Evolutionary conservation across 2,797 vertebrate species (phyloP).

Genomic region (Tokudaia tokunoshimensis): DNA sequence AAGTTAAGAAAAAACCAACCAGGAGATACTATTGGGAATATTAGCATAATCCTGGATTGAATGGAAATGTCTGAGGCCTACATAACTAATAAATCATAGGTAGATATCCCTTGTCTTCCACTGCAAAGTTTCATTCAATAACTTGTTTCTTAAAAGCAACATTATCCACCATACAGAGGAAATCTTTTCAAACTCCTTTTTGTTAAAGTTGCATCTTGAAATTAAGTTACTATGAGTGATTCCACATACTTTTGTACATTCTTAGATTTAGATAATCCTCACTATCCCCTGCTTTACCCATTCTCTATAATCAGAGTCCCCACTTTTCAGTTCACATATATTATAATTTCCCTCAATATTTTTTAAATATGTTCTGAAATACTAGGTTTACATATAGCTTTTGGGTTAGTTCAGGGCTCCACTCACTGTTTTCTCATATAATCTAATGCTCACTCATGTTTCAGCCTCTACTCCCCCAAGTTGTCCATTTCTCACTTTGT

Average conservation of each 20-base stretch:
- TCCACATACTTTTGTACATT: neutral
- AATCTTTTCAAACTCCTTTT: neutral
- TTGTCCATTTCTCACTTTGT: neutral
- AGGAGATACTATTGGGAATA: neutral
- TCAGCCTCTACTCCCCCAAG: neutral
- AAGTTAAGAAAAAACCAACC: neutral
- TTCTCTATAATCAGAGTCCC: neutral
- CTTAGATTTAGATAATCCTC: neutral
- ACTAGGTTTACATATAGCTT: neutral
- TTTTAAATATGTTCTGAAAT: neutral
- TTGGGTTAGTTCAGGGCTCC: neutral
- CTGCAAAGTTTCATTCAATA: neutral
- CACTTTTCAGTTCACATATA: neutral
- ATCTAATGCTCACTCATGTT: neutral
- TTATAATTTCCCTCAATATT: neutral
- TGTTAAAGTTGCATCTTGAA: neutral
- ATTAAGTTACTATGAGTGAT: neutral
- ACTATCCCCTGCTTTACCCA: neutral
- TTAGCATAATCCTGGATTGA: neutral
- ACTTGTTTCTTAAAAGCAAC: neutral
- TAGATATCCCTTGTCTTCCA: neutral
- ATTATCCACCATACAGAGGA: neutral
- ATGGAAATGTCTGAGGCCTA: neutral
- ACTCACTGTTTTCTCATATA: neutral
- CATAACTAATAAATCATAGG: neutral